These are phyloP conservation scores for Bungarus multicinctus DNA, from an alignment of 2,113 vertebrate species.

Conservation along the genomic window DNA sequence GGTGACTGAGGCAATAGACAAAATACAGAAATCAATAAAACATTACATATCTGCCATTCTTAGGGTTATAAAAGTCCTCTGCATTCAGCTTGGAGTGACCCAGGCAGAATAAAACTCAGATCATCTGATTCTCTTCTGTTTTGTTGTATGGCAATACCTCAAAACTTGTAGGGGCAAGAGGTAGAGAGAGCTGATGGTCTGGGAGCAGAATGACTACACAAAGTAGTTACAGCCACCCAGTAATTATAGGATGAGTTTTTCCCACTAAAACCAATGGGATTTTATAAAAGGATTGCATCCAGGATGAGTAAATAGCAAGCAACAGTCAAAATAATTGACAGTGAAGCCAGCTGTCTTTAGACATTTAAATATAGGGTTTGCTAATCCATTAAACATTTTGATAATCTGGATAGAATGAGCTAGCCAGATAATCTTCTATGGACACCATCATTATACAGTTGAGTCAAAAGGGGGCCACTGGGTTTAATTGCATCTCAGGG, in stretches of 20 bases:
- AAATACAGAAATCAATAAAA: background rate
- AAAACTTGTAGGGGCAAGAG: background rate
- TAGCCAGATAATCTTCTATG: background rate
- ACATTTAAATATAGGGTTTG: constrained; percentile 3
- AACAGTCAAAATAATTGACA: background rate
- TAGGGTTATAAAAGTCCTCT: background rate
- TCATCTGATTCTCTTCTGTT: background rate
- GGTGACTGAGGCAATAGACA: background rate
- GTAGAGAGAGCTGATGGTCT: background rate
- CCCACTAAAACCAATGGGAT: background rate
- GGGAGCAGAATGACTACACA: background rate
- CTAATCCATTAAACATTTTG: background rate
- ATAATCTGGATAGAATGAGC: background rate
- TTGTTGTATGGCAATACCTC: background rate
- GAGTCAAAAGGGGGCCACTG: background rate
- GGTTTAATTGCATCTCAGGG: background rate
- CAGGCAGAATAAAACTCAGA: background rate
- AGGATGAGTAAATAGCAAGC: background rate
- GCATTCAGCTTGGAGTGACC: background rate
- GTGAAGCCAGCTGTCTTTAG: background rate
- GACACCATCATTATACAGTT: background rate
- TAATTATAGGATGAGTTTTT: background rate
- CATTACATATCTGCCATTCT: background rate
- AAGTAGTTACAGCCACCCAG: background rate
- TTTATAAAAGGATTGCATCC: background rate